Evolutionary conservation across 2,797 vertebrate species (phyloP).

Genomic region (Sebastes iracundus): DNA sequence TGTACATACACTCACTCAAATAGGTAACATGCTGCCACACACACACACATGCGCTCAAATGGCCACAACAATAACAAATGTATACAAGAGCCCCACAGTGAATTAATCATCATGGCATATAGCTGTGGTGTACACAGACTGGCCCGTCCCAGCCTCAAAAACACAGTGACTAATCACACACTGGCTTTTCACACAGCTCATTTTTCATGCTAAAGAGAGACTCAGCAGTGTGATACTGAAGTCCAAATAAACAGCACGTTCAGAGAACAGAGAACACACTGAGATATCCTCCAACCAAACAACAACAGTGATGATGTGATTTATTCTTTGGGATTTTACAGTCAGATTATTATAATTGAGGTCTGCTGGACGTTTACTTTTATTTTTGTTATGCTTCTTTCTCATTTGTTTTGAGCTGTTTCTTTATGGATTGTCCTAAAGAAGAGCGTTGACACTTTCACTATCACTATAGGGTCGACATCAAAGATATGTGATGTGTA

Average conservation of each 20-base stretch:
- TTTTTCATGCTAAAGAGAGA: conserved; percentile 65
- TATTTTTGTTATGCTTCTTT: background rate
- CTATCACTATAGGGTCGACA: background rate
- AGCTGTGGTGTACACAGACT: conserved; percentile 44
- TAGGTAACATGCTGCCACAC: background rate
- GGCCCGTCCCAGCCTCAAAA: conserved; percentile 46
- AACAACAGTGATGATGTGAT: conserved; percentile 29
- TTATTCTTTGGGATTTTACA: conserved; percentile 37
- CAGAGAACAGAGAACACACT: background rate
- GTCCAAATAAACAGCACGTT: conserved; percentile 49
- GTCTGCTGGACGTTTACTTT: background rate
- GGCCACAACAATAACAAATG: conserved; percentile 47
- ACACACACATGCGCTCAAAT: background rate
- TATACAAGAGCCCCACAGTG: conserved; percentile 12
- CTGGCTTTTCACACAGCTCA: conserved; percentile 46
- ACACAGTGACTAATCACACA: conserved; percentile 63
- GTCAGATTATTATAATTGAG: background rate
- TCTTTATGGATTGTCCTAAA: background rate
- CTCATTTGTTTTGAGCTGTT: background rate
- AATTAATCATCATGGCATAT: conserved; percentile 67
- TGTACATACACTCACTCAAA: background rate
- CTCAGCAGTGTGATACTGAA: conserved; percentile 36
- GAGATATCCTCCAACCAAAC: conserved; percentile 19
- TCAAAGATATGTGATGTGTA: background rate
- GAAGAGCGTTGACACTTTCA: background rate